Evolutionary conservation across 92 coral and sea anemone genomes (phyloP).

Genomic region (Meandrina meandrites): DNA sequence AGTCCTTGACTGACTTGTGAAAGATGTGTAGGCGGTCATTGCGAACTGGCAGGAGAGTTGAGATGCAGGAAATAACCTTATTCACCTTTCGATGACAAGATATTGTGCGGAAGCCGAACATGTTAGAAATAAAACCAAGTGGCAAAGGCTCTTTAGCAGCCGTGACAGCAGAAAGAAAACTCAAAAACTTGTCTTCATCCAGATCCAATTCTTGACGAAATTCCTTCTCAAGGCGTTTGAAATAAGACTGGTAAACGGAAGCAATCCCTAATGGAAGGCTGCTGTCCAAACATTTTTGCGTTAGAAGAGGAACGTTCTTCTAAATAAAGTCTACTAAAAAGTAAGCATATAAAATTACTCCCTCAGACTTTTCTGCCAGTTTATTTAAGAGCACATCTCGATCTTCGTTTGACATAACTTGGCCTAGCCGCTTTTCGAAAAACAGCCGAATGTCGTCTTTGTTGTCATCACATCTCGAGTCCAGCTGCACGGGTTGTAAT

Average conservation of each 20-base stretch:
- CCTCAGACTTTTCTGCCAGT: background rate
- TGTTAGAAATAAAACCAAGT: background rate
- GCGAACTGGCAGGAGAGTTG: constrained; percentile 37
- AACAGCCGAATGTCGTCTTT: background rate
- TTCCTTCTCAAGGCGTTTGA: background rate
- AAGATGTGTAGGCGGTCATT: constrained; percentile 40
- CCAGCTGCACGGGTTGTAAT: background rate
- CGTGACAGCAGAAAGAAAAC: background rate
- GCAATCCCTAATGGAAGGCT: background rate
- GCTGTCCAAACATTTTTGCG: background rate
- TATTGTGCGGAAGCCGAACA: background rate
- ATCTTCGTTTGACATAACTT: background rate
- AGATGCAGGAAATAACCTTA: constrained; percentile 17
- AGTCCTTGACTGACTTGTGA: constrained; percentile 19
- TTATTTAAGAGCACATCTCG: background rate
- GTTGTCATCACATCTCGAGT: constrained; percentile 33
- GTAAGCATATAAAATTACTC: background rate
- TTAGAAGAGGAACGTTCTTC: background rate
- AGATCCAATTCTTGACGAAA: background rate
- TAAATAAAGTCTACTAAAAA: background rate
- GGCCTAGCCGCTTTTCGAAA: background rate
- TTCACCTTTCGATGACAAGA: background rate
- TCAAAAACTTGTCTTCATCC: background rate
- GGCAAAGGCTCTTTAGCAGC: constrained; percentile 4
- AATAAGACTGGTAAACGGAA: constrained; percentile 3